A percentile compares a stretch with the other conserved stretches of the same genome.
Evolutionary conservation across 1,140 invertebrate species (phyloP).

Genomic region (Eurosta solidaginis): DNA sequence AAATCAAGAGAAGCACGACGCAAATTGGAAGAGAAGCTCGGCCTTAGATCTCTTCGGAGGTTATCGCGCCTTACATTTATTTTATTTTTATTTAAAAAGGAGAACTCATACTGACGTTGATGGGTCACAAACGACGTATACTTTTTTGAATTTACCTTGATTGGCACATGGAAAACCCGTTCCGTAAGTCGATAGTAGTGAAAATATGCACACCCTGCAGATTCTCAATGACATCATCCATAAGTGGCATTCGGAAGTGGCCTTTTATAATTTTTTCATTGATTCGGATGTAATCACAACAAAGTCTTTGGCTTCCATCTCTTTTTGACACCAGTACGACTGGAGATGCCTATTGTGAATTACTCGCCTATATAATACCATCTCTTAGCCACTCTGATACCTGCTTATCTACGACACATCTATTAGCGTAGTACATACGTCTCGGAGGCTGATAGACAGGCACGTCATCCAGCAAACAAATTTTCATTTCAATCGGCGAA

Average conservation of each 20-base stretch:
- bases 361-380: no score
- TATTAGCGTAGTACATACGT: no score
- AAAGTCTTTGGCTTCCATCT: conserved; percentile 4
- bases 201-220: conserved; percentile 36
- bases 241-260: conserved; percentile 39
- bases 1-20: no score
- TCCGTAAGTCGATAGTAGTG: conserved; percentile 36
- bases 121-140: no score
- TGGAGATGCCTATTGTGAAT: conserved; percentile 37
- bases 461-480: conserved; percentile 40
- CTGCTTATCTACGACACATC: no score
- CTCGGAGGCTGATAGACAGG: no score
- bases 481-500: conserved; percentile 37
- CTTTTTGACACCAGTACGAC: conserved; percentile 33
- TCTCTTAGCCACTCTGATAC: no score
- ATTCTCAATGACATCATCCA: conserved; percentile 38
- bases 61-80: no score
- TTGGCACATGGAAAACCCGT: conserved; percentile 31
- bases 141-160: background rate
- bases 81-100: no score
- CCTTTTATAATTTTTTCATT: conserved; percentile 22
- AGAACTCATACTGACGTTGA: no score
- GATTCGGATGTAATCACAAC: conserved; percentile 29
- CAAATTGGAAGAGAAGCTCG: no score
- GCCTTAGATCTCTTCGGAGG: no score